Evolutionary conservation across 2,888 invertebrate genomes (phyloP), one percentile per base, ranked within the genome.

Genomic region (Halictus quadricinctus): DNA sequence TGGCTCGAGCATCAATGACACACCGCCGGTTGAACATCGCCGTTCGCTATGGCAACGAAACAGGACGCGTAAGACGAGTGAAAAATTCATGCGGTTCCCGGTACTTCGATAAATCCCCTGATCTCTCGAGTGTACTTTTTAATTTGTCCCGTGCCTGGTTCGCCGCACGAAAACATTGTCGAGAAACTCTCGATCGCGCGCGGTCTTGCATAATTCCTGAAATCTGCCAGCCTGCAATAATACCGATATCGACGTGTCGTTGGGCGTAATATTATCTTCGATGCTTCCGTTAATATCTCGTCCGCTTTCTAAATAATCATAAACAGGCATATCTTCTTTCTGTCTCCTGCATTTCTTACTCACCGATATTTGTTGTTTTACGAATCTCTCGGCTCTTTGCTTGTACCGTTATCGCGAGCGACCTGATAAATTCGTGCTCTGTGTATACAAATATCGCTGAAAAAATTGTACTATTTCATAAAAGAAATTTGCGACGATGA

Each of bases 1-100:
- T 70, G 70, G 70, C 70, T 70, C 70, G 70, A n/a, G n/a, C 43
- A n/a, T n/a, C 70, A 43, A 70, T 46, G 70, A 70, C 70, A 43
- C 43, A 2, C 43, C 69, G 69, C 2, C 69, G 69, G 10, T 12
- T 6, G 69, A 43, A 43, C 36, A 69, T 70, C 70, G 2, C 70
- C 70, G 70, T n/a, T 12, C 43, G 2, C 21, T 18, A 29, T 36
- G 7, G 41, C 70, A 43, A 43, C 70, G 36, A 7, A n/a, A 70
- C 36, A 3, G 6, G 13, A 43, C 43, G n/a, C 70, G 70, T 4
- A 0, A 25, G 25, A 29, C 29, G 7, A 29, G 2, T 2, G 64
- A 8, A 29, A 29, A 18, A 36, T 29, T 64, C 18, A 25, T 18
- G 15, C 36, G 64, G 25, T 15, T 64, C 15, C 1, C 10, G n/a